Evolutionary conservation across 2,888 invertebrate species (phyloP), one percentile per base, ranked within the genome.

Genomic region (Adelognathus sp.): DNA sequence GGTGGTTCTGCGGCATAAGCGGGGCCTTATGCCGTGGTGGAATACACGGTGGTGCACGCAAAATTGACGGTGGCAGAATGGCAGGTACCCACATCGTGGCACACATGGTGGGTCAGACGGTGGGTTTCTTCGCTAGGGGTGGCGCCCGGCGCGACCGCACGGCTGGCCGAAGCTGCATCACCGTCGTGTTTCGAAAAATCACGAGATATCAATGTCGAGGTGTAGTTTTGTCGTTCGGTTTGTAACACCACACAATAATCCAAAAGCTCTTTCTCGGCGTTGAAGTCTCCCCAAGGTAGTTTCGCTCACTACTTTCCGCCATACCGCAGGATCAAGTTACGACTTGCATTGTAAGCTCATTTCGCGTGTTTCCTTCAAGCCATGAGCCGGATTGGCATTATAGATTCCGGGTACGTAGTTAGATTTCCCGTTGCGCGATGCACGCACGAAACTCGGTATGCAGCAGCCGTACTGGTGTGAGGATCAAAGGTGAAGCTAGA

Each of bases 231-330:
- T 5, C 36, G 36, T 36, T 11, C 9, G n/a, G 2, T 11, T 36
- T 36, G 3, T 36, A 9, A 36, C n/a, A n/a, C 9, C n/a, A 7
- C 2, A 36, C n/a, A 36, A 36, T 36, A 36, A 36, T 36, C 36
- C 36, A 36, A 36, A 5, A 6, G 1, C n/a, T 36, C n/a, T 36
- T 36, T 56, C 11, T 41, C 14, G 21, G 66, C 21, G n/a, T 21
- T 5, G 44, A 76, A 70, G 29, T 24, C 14, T 16, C 54, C 21
- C 39, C 31, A 31, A n/a, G 46, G 14, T 72, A 69, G 64, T 74
- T 74, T 21, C 63, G n/a, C 9, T 36, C n/a, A 36, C 36, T 33
- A 36, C 36, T 36, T 36, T 36, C 11, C 36, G n/a, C n/a, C 36
- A n/a, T 36, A 33, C 2, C 33, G 36, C 1, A 5, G 36, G n/a